Percentiles rank a stretch among this genome's conserved stretches.
phyloP scores from a whole-genome alignment of 2,888 invertebrate genomes.

The Drosophila demipolita region DNA sequence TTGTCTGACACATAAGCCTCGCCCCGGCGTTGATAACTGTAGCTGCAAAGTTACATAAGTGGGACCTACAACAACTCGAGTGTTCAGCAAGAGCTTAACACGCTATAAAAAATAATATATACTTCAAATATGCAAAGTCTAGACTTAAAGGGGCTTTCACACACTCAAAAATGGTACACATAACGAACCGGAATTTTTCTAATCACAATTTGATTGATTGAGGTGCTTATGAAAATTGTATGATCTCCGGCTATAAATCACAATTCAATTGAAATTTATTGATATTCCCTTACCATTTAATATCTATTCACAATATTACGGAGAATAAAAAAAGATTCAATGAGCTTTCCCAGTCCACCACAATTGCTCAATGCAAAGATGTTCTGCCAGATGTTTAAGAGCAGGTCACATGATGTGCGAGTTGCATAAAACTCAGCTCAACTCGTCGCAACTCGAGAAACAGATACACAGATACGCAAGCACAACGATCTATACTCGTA shows the following conservation, averaged over 20 bases:
- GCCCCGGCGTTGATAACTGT: constrained; percentile 41
- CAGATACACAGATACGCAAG: constrained; percentile 31
- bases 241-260: constrained; percentile 65
- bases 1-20: constrained; percentile 29
- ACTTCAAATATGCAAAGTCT: constrained; percentile 27
- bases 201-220: constrained; percentile 69
- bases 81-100: constrained; percentile 21
- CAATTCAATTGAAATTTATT: constrained; percentile 59
- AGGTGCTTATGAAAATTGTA: constrained; percentile 43
- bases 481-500: constrained; percentile 18
- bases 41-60: constrained; percentile 58
- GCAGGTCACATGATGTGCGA: constrained; percentile 67
- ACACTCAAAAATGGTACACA: constrained; percentile 25
- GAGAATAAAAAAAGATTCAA: not conserved
- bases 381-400: constrained; percentile 20
- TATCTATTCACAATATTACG: constrained; percentile 23
- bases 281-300: constrained; percentile 23
- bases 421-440: constrained; percentile 76
- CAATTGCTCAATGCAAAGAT: constrained; percentile 13
- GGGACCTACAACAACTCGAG: constrained; percentile 29
- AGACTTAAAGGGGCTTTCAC: constrained; percentile 30
- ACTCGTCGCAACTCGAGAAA: constrained; percentile 51
- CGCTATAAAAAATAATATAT: constrained; percentile 26
- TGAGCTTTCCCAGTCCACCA: not conserved
- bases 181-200: constrained; percentile 32